Evolutionary conservation across 2,797 vertebrate genomes (phyloP).

Genomic region (Mico argentatus): DNA sequence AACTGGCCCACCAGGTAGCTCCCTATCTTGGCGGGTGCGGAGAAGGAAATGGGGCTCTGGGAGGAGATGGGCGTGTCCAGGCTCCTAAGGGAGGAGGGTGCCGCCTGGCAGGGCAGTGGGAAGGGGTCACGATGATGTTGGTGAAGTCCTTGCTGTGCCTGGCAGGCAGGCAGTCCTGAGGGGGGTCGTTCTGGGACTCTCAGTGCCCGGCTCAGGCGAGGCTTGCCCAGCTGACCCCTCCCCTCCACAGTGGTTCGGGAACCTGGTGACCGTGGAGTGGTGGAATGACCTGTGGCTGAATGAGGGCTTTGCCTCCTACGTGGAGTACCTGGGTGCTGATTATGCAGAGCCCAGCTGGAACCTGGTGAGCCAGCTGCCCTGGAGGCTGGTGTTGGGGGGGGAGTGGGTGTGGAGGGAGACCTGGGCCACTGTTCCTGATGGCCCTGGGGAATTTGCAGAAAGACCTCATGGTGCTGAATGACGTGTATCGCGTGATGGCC

Average conservation of each 20-base stretch:
- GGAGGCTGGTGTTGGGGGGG: rapidly evolving
- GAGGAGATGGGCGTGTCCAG: neutral
- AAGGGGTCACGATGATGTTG: rapidly evolving
- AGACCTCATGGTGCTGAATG: constrained; percentile 90
- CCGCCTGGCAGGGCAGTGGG: neutral
- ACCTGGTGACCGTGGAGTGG: constrained; percentile 95
- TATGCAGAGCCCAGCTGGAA: constrained; percentile 87
- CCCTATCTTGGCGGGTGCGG: rapidly evolving
- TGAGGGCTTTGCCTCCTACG: constrained; percentile 95
- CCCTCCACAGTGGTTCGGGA: constrained; percentile 93
- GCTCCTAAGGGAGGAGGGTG: neutral
- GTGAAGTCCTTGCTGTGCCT: rapidly evolving
- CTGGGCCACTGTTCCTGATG: neutral
- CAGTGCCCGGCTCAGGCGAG: rapidly evolving
- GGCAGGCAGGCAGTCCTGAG: rapidly evolving
- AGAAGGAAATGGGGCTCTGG: rapidly evolving
- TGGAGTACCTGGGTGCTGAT: constrained; percentile 92
- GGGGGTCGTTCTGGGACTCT: neutral
- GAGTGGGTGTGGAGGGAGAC: rapidly evolving
- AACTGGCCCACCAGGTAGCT: constrained; percentile 94
- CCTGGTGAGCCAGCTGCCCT: constrained; percentile 85
- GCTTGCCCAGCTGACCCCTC: rapidly evolving
- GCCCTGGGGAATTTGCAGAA: constrained; percentile 83
- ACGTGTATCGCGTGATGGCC: constrained; percentile 89
- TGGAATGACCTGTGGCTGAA: constrained; percentile 98